Evolutionary conservation across 1,140 invertebrate genomes (phyloP), one percentile per base, ranked within the genome.

Genomic region (Drosophila athabasca): DNA sequence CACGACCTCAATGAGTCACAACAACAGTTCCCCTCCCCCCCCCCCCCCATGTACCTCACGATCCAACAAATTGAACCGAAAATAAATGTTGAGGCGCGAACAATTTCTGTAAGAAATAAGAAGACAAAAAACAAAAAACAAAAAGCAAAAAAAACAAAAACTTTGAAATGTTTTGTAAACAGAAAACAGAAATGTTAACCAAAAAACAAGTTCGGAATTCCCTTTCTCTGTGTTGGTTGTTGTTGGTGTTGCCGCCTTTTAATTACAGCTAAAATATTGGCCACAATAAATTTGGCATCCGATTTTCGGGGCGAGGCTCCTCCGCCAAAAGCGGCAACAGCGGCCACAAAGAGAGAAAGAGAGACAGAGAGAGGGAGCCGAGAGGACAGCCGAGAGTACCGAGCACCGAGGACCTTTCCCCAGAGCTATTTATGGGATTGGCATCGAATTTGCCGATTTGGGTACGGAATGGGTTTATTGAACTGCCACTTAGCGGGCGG

Each of bases 1-100:
- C 78, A 85, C 82, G 82, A 81, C 82, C 82, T 78, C 82, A 85
- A 85, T 85, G 82, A 85, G 82, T 85, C 82, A 85, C 74, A 39
- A 19, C 31, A 50, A 57, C 13, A 50, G 26, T 31, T 2, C 43
- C 53, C 24, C 24, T 24, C 2, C 24, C 3, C 3, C 0, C 24
- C 22, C 2, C 1, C 22, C 2, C 22, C 49, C 49, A 45, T 43
- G 41, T 51, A 17, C 39, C 46, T 49, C 45, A 1, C 11, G n/a
- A 26, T 45, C 22, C 54, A 15, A 8, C 6, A 19, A 58, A 69
- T 39, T 59, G 11, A 13, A 11, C 48, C 58, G 60, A 74, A 74
- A 74, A 74, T 74, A 74, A 74, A 74, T 65, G 35, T 57, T 41
- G 48, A 43, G 71, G 71, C 53, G 60, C 52, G 46, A 73, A 73